phyloP scores from a whole-genome alignment of 2,113 vertebrate genomes.

The Mormoops blainvillei region DNA sequence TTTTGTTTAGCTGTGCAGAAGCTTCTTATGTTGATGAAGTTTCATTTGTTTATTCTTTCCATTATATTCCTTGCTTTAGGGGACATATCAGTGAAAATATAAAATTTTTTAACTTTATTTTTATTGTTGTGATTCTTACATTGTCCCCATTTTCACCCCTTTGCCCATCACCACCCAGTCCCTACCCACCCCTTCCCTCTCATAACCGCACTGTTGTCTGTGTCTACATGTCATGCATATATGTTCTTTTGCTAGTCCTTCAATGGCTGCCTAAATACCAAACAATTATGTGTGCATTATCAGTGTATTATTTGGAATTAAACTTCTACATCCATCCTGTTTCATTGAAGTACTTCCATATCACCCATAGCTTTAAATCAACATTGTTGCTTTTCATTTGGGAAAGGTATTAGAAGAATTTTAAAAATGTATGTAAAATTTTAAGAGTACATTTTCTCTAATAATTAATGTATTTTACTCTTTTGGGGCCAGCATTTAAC shows the following conservation, averaged over 20 bases:
- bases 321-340: background rate
- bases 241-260: too few species aligned
- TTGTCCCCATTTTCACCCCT: too few species aligned
- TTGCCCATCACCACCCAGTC: too few species aligned
- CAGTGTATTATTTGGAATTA: background rate
- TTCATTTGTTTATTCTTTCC: too few species aligned
- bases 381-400: background rate
- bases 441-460: background rate
- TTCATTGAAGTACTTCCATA: background rate
- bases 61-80: too few species aligned
- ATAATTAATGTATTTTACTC: background rate
- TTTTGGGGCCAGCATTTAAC: background rate
- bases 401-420: background rate
- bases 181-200: too few species aligned
- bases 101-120: too few species aligned
- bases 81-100: too few species aligned
- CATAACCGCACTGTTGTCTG: too few species aligned
- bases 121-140: too few species aligned
- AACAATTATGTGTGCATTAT: background rate
- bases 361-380: background rate
- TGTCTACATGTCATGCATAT: background rate
- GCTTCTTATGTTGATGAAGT: too few species aligned
- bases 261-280: background rate
- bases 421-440: background rate
- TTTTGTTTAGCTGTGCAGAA: too few species aligned